Base-by-base conservation (phyloP, 2,888 invertebrate species). In the Lithophane ornitopus region DNA sequence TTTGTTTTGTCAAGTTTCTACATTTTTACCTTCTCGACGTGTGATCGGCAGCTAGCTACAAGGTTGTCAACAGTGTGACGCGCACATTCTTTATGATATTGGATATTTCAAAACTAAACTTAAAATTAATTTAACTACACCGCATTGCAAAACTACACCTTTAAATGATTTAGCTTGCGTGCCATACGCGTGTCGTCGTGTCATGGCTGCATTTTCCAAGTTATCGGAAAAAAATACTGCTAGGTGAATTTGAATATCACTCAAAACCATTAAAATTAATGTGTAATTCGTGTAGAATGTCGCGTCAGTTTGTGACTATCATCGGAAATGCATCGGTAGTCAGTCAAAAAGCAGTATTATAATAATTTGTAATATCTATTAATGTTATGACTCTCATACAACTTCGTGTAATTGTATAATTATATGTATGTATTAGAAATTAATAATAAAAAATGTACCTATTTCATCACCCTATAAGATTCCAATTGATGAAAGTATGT, bases 401-500 rank as follows among this genome's bases (percentile, higher is more conserved):
- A 75, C 76, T 82, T 85, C 83, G 87, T 89, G 87, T 91, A 87
- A 88, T 86, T 86, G 87, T 89, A 87, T 91, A 87, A 88, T 86
- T 86, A 84, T 88, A 88, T 87, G 86, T 84, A 85, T 89, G 83
- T 90, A 83, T 85, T 81, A 86, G 85, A 84, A 81, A 85, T 85
- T 89, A 85, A 89, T 28, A 58, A 78, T n/a, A n/a, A 82, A 82
- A 85, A 82, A 49, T 78, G 80, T 89, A 84, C 81, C 79, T 90
- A 84, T 75, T 84, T 84, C 85, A 86, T 87, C 86, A 86, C 85
- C 81, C 83, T 84, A 85, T 86, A 88, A 77, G 86, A 89, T 87
- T 89, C 84, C 84, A 90, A 85, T 87, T 85, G 87, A 85, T 85
- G 80, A 89, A 89, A 90, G 90, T 93, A 94, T 93, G 94, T 94